Evolutionary conservation across 1,140 invertebrate genomes (phyloP).

Genomic region (Rhyzopertha dominica): DNA sequence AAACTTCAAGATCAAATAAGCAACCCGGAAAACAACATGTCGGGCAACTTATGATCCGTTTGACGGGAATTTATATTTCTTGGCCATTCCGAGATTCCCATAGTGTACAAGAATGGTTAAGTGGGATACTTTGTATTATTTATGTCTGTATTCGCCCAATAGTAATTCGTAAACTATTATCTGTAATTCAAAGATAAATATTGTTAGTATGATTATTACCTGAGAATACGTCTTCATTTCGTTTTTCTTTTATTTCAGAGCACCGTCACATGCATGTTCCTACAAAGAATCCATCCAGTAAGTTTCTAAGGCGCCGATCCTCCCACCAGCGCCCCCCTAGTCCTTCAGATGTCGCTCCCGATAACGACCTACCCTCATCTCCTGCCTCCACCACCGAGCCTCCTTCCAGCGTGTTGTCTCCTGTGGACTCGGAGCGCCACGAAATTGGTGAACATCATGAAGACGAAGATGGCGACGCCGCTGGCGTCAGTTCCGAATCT

Average conservation of each 20-base stretch:
- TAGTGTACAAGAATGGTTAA: too few relatives aligned
- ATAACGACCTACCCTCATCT: conserved; percentile 13
- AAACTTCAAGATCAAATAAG: too few relatives aligned
- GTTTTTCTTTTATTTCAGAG: conserved; percentile 47
- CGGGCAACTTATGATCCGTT: too few relatives aligned
- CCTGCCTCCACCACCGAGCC: conserved; percentile 14
- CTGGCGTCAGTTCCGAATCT: conserved; percentile 38
- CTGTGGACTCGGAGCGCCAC: too few relatives aligned
- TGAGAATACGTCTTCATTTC: background rate
- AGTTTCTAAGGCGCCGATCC: conserved; percentile 41
- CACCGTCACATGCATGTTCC: conserved; percentile 62
- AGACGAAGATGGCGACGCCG: conserved; percentile 22
- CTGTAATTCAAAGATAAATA: background rate
- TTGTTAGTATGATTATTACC: background rate
- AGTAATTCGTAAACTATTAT: background rate
- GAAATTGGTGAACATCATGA: background rate
- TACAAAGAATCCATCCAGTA: conserved; percentile 50
- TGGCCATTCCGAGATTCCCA: too few relatives aligned
- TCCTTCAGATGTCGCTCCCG: conserved; percentile 13
- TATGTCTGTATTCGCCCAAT: too few relatives aligned
- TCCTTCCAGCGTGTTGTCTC: conserved; percentile 24
- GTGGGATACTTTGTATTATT: too few relatives aligned
- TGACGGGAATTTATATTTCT: too few relatives aligned
- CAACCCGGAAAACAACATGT: too few relatives aligned
- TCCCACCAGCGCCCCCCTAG: conserved; percentile 24